Percentiles rank a stretch among this genome's conserved stretches.
phyloP scores from a whole-genome alignment of 1,140 invertebrate genomes.

The roundworm (Caenorhabditis elegans) region WBcel235 BX284603.4:5409501-5410000 shows the following conservation, averaged over 20 bases:
- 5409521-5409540: not conserved
- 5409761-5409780: not conserved
- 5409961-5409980: too few relatives aligned
- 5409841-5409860: too few relatives aligned
- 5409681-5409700: not conserved
- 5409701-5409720: not conserved
- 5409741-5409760: not conserved
- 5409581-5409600: conserved; percentile 8
- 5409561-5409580: not conserved
- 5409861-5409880: too few relatives aligned
- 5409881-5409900: too few relatives aligned
- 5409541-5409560: not conserved
- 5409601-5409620: not conserved
- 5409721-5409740: not conserved
- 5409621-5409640: not conserved
- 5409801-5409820: too few relatives aligned
- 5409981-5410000: too few relatives aligned
- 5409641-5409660: not conserved
- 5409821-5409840: too few relatives aligned
- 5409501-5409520: conserved; percentile 9
- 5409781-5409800: conserved; percentile 4
- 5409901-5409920: too few relatives aligned
- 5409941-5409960: too few relatives aligned
- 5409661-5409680: not conserved
- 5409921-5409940: too few relatives aligned